phyloP scores from a whole-genome alignment of 2,113 vertebrate species.

The Dolichotis patagonum region DNA sequence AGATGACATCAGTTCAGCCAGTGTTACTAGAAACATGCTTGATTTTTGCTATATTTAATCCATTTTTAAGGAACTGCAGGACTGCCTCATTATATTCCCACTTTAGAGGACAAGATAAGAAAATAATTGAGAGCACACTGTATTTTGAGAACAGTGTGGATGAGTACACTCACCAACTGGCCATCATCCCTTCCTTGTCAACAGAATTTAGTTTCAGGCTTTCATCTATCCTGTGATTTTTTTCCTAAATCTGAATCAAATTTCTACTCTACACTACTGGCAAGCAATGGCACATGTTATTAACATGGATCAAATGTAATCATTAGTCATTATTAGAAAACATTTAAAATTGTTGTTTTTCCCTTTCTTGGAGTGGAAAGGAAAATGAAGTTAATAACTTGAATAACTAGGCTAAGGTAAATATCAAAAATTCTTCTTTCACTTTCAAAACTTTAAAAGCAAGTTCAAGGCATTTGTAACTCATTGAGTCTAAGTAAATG shows the following conservation, averaged over 20 bases:
- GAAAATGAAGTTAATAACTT: slow-evolving; percentile 43
- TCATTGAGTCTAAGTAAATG: slow-evolving; percentile 47
- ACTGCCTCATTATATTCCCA: neutral
- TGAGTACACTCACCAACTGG: neutral
- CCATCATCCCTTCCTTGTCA: neutral
- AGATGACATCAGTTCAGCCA: neutral
- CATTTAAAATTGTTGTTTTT: neutral
- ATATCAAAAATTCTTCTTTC: neutral
- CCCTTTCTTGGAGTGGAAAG: neutral
- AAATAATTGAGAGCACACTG: neutral
- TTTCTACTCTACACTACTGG: neutral
- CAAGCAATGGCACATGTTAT: neutral
- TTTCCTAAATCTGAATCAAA: neutral
- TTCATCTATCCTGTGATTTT: neutral
- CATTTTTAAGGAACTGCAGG: neutral
- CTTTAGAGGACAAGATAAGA: neutral
- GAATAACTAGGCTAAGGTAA: slow-evolving; percentile 46
- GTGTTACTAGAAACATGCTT: neutral
- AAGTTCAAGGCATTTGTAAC: slow-evolving; percentile 3
- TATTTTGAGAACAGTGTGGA: neutral
- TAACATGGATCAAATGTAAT: slow-evolving; percentile 1
- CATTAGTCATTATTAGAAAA: neutral
- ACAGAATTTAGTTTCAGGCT: neutral
- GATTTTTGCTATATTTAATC: slow-evolving; percentile 4
- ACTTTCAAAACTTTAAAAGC: slow-evolving; percentile 21